phyloP scores from a whole-genome alignment of 2,888 invertebrate genomes.

The Steinernema carpocapsae region DNA sequence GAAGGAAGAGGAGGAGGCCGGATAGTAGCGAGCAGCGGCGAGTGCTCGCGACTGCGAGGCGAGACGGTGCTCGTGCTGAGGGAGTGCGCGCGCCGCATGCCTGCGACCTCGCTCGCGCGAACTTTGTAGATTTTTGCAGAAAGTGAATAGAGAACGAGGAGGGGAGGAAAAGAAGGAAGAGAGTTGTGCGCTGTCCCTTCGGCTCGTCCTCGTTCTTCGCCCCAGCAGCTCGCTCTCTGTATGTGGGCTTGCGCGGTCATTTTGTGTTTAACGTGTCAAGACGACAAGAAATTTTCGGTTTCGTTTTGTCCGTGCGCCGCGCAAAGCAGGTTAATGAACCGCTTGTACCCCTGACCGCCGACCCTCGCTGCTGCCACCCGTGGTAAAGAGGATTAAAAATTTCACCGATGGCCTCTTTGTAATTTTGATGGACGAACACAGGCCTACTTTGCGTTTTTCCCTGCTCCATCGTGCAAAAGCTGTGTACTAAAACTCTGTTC shows the following conservation, averaged over 20 bases:
- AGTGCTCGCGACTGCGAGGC: not conserved
- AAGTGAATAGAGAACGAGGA: slow-evolving; percentile 1
- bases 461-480: not conserved
- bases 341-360: slow-evolving; percentile 1
- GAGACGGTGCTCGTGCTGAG: slow-evolving; percentile 21
- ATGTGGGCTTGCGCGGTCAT: slow-evolving; percentile 33
- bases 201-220: slow-evolving; percentile 9
- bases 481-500: slow-evolving; percentile 7
- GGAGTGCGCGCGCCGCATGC: slow-evolving; percentile 30
- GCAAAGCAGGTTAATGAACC: slow-evolving; percentile 30
- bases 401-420: slow-evolving; percentile 23
- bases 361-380: not conserved
- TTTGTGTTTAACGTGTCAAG: slow-evolving; percentile 20
- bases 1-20: not conserved
- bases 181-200: slow-evolving; percentile 35
- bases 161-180: slow-evolving; percentile 17
- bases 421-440: slow-evolving; percentile 30
- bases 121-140: slow-evolving; percentile 29
- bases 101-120: slow-evolving; percentile 28
- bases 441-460: slow-evolving; percentile 25
- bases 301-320: slow-evolving; percentile 12
- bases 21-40: slow-evolving; percentile 15
- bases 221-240: slow-evolving; percentile 6
- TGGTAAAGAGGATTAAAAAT: slow-evolving; percentile 21
- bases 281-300: slow-evolving; percentile 21